Evolutionary conservation across 2,113 vertebrate species (phyloP).

Genomic region (Nycticryphes semicollaris): DNA sequence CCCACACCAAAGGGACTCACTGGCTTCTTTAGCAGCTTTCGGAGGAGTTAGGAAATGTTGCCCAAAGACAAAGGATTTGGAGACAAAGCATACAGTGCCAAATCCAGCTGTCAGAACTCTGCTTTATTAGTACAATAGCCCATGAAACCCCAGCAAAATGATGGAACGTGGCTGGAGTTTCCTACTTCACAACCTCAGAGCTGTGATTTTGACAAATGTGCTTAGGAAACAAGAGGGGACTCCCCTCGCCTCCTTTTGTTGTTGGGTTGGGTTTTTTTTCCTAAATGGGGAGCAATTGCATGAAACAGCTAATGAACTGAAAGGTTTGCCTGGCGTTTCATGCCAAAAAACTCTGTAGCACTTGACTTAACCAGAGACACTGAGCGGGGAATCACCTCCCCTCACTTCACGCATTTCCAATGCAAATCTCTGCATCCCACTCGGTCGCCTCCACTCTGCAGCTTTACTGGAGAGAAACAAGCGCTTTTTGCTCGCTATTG

Average conservation of each 20-base stretch:
- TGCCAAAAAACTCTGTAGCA: neutral
- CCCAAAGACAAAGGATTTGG: neutral
- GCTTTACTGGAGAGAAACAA: neutral
- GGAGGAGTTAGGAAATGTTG: neutral
- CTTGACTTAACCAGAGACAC: neutral
- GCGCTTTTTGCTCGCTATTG: neutral
- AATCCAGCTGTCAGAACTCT: neutral
- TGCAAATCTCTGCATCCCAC: neutral
- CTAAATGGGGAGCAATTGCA: neutral
- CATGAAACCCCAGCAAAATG: neutral
- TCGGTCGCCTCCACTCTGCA: neutral
- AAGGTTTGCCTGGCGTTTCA: neutral
- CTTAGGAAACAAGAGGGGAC: neutral
- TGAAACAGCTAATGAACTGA: neutral
- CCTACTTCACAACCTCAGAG: neutral
- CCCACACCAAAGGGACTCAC: neutral
- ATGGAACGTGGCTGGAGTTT: neutral
- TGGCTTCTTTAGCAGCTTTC: neutral
- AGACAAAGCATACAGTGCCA: neutral
- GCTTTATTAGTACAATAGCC: neutral
- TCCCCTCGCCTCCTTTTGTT: fast-evolving
- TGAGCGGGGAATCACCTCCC: neutral
- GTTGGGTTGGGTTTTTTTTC: neutral
- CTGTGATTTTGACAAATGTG: neutral
- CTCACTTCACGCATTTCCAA: neutral